A percentile compares a stretch with the other conserved stretches of the same genome.
Evolutionary conservation across 2,888 invertebrate species (phyloP).

Genomic region (Perithous albicinctus): DNA sequence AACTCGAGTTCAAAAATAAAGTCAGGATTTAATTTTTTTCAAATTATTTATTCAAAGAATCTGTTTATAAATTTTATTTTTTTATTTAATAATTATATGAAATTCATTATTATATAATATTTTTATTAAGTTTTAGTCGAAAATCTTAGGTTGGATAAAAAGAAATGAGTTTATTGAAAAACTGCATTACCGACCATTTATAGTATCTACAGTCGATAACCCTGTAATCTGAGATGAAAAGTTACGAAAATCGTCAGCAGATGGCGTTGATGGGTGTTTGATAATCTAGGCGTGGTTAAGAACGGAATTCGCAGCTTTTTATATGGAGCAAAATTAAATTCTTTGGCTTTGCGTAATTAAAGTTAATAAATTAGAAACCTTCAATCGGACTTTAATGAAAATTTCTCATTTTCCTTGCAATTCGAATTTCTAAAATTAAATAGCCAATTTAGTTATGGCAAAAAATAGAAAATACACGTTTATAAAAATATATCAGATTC

Average conservation of each 20-base stretch:
- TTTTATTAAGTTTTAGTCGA: too few species aligned
- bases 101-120: too few species aligned
- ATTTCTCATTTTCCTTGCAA: too few species aligned
- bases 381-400: not conserved
- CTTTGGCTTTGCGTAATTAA: not conserved
- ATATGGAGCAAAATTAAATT: not conserved
- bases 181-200: not conserved
- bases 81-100: not conserved
- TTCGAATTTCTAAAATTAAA: too few species aligned
- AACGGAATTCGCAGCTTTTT: not conserved
- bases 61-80: too few species aligned
- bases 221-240: not conserved
- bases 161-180: too few species aligned
- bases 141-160: too few species aligned
- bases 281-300: not conserved
- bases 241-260: not conserved
- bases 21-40: not conserved
- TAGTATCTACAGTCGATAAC: not conserved
- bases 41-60: not conserved
- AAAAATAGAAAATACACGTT: too few species aligned
- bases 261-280: not conserved
- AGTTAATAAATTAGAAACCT: not conserved
- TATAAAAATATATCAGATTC: too few species aligned
- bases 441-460: too few species aligned
- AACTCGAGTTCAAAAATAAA: not conserved